Evolutionary conservation across 2,113 vertebrate species (phyloP).

Genomic region (Bubo scandiacus): DNA sequence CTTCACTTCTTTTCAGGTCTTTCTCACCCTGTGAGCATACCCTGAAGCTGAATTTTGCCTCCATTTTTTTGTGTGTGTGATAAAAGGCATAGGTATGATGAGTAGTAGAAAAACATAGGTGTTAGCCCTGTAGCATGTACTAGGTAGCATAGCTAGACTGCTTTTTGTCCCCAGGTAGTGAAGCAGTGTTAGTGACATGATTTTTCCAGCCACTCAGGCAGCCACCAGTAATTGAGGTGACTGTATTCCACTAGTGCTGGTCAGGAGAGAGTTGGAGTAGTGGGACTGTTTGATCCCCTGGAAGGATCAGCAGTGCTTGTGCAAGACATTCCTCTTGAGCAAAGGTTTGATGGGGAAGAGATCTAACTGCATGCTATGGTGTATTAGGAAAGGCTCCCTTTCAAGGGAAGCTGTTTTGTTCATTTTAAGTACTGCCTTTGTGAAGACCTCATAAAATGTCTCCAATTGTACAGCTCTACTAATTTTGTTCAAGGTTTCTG

Average conservation of each 20-base stretch:
- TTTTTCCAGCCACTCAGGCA: neutral
- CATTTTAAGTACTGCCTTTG: constrained; percentile 1
- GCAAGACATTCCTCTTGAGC: neutral
- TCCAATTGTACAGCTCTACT: constrained; percentile 6
- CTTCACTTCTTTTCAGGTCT: neutral
- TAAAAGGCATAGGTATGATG: neutral
- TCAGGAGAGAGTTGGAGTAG: neutral
- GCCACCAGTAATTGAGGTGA: neutral
- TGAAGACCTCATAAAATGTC: constrained; percentile 5
- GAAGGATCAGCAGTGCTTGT: neutral
- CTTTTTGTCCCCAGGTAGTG: neutral
- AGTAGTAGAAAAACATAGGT: neutral
- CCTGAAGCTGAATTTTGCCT: neutral
- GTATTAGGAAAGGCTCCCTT: neutral
- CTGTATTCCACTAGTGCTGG: neutral
- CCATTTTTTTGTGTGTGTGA: neutral
- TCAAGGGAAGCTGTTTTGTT: neutral
- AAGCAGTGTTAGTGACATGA: neutral
- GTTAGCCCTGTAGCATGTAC: neutral
- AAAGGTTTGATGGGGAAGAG: neutral
- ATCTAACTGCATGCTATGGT: neutral
- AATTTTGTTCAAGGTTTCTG: constrained; percentile 44
- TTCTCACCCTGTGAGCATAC: neutral
- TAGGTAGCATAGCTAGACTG: neutral
- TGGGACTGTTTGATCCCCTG: neutral